Evolutionary conservation across 2,113 vertebrate species (phyloP), one percentile per base, ranked within the genome.

Genomic region (Laticauda laticaudata): DNA sequence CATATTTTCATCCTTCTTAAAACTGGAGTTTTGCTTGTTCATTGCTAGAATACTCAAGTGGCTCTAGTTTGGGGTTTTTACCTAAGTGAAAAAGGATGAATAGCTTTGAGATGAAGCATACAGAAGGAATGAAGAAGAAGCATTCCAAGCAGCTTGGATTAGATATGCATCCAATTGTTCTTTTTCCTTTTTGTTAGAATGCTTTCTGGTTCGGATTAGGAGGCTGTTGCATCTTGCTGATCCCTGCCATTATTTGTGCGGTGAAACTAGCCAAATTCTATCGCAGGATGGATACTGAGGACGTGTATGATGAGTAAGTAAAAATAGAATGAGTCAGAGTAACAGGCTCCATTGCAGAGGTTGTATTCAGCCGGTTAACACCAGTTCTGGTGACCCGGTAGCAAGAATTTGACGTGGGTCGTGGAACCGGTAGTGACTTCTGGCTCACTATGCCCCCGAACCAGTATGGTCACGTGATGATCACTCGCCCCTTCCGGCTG

Each of bases 251-350:
- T 87, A 98, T 99, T 95, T 97, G 99, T 59, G 98, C 98, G 1
- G 98, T 99, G 9, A 99, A 98, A 96, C 97, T 99, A 92, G 98
- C 99, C 95, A 99, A 99, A 97, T 98, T 98, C 96, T 99, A 99
- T 92, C 99, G 99, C 57, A 97, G 99, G 91, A 99, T 99, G 99
- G 98, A 99, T 86, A 99, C 99, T 0, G 99, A 99, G 97, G 99
- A 99, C 11, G 98, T 99, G 29, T 99, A 99, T 54, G 99, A 99
- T 14, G 99, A 99, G 99, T 99, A 96, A 98, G 99, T 99, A 94
- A 12, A 6, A 45, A 2, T 48, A 88, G 0, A 57, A 56, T 92
- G 2, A 81, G 18, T 81, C 34, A 81, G 3, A 81, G 34, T 21
- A 81, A 34, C 69, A 39, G 34, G 48, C 48, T 51, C 7, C 48